These are phyloP conservation scores for Calliphora vomitoria DNA, from an alignment of 2,888 invertebrate species.

Conservation along the genomic window DNA sequence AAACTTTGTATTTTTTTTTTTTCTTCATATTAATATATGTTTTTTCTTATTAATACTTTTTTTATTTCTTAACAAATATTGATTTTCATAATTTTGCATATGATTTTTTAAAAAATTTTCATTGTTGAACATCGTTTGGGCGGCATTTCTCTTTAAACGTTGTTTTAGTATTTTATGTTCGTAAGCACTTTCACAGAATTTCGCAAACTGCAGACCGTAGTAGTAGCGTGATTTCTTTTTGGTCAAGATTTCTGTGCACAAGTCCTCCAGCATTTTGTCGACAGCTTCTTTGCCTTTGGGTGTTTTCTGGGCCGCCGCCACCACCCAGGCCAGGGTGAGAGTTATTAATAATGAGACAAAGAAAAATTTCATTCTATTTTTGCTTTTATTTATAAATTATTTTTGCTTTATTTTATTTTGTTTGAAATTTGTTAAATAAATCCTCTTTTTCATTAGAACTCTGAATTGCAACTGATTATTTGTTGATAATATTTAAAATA, in stretches of 20 bases:
- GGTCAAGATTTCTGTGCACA: constrained; percentile 53
- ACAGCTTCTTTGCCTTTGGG: constrained; percentile 50
- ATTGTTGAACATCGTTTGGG: background rate
- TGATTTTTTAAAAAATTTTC: background rate
- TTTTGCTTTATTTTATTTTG: constrained; percentile 3
- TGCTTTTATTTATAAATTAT: background rate
- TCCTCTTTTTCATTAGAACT: constrained; percentile 51
- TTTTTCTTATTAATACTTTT: constrained; percentile 38
- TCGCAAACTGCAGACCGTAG: constrained; percentile 52
- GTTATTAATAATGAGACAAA: constrained; percentile 25
- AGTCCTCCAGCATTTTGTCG: constrained; percentile 51
- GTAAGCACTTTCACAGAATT: constrained; percentile 55
- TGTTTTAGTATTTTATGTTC: constrained; percentile 39
- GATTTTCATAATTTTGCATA: background rate
- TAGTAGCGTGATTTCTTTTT: constrained; percentile 53
- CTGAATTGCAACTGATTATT: constrained; percentile 62
- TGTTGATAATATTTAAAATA: constrained; percentile 45
- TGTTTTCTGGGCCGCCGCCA: constrained; percentile 44
- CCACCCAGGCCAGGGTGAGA: constrained; percentile 7
- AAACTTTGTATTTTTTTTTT: background rate
- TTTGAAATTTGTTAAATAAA: background rate
- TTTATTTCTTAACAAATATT: constrained; percentile 21
- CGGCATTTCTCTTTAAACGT: constrained; percentile 23
- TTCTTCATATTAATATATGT: background rate
- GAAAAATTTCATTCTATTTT: constrained; percentile 43